phyloP scores from a whole-genome alignment of 2,113 vertebrate species.

The Eolophus roseicapilla region DNA sequence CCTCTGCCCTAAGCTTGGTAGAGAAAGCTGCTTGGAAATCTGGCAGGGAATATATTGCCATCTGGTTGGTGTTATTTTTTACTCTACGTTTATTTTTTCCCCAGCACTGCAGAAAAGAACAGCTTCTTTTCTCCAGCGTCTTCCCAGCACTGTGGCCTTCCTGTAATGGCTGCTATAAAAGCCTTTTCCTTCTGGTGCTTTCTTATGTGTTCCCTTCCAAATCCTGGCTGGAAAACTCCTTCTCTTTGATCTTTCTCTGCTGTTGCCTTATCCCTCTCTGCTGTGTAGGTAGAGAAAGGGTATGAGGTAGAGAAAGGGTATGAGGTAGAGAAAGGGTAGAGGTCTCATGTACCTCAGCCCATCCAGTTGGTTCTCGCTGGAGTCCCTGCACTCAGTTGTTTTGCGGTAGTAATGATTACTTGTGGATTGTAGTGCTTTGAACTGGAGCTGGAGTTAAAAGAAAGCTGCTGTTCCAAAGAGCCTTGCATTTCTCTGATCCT shows the following conservation, averaged over 20 bases:
- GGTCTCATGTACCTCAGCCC: background rate
- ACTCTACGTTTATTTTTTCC: background rate
- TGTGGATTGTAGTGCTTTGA: background rate
- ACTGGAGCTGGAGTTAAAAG: background rate
- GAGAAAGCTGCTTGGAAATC: slow-evolving; percentile 20
- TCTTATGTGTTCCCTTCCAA: background rate
- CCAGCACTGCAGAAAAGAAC: background rate
- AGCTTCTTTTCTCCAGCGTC: background rate
- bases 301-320: background rate
- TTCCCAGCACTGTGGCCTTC: background rate
- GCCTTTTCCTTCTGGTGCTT: background rate
- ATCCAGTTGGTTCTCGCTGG: background rate
- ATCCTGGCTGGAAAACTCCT: background rate
- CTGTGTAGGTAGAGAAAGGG: accelerated
- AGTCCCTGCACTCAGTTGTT: background rate
- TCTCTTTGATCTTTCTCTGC: background rate
- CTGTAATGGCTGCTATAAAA: background rate
- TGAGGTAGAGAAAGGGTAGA: background rate
- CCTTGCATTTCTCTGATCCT: background rate
- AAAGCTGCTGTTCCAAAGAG: background rate
- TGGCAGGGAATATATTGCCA: slow-evolving; percentile 29
- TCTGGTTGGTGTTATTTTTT: slow-evolving; percentile 10
- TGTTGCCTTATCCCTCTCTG: background rate
- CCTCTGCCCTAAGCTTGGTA: background rate
- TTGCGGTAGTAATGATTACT: background rate